A percentile compares a stretch with the other conserved stretches of the same genome.
Conservation (phyloP, 2,888 invertebrate genomes). For the Carcina quercana region DNA sequence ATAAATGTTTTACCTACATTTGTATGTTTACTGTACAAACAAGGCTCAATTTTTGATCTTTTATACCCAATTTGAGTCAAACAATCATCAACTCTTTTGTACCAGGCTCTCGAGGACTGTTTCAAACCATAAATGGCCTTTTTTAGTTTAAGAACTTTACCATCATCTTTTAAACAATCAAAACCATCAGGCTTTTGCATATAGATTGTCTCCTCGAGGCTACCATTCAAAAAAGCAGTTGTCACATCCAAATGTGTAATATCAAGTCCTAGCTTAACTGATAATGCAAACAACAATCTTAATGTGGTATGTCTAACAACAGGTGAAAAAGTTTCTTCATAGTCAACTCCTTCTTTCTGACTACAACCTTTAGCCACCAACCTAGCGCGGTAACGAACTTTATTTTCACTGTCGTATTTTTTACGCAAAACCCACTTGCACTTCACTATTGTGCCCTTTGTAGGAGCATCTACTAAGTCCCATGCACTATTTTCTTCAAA, state of each 20-base stretch:
- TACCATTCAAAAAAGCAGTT: slow-evolving; percentile 13
- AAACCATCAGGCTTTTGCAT: slow-evolving; percentile 1
- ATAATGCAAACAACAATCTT: slow-evolving; percentile 7
- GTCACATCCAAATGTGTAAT: slow-evolving; percentile 9
- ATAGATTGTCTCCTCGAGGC: slow-evolving; percentile 6
- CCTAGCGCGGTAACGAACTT: neutral
- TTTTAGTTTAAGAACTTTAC: neutral
- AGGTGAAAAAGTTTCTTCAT: neutral
- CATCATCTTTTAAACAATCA: neutral
- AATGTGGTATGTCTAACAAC: slow-evolving; percentile 6
- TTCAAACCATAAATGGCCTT: slow-evolving; percentile 2
- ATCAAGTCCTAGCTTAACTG: slow-evolving; percentile 7
- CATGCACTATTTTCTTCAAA: neutral
- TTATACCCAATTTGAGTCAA: slow-evolving; percentile 1
- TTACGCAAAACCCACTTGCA: slow-evolving; percentile 1
- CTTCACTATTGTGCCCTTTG: neutral
- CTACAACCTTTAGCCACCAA: slow-evolving; percentile 7
- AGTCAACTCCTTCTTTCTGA: neutral
- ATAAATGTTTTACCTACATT: slow-evolving; percentile 2
- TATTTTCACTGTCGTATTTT: neutral
- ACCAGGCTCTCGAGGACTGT: slow-evolving; percentile 1
- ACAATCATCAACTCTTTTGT: slow-evolving; percentile 5
- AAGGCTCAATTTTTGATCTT: slow-evolving; percentile 7
- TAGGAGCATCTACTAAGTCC: neutral
- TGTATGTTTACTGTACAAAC: slow-evolving; percentile 2